Evolutionary conservation across 2,888 invertebrate species (phyloP).

Genomic region (Fragum fragum): DNA sequence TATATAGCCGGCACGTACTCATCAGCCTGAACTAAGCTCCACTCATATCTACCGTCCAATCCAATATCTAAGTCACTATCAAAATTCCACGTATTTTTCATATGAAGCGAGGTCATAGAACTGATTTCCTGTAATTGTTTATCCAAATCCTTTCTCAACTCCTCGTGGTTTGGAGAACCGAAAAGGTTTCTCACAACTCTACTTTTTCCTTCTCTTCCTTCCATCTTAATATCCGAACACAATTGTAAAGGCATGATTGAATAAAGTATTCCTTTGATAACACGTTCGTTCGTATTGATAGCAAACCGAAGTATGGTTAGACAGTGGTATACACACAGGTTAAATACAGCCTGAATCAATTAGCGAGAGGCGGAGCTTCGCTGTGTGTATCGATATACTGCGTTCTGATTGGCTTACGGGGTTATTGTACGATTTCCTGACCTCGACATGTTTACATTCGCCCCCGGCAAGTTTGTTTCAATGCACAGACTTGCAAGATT

Average conservation of each 20-base stretch:
- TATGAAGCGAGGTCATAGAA: background rate
- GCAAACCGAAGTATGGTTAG: background rate
- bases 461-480: background rate
- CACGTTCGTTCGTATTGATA: background rate
- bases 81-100: conserved; percentile 59
- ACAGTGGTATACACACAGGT: background rate
- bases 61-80: conserved; percentile 51
- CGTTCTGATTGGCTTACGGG: conserved; percentile 13
- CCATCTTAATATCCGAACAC: conserved; percentile 51
- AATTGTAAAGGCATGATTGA: conserved; percentile 51
- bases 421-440: conserved; percentile 25
- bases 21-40: conserved; percentile 26
- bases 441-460: conserved; percentile 17
- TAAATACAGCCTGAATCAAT: conserved; percentile 3
- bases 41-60: conserved; percentile 55
- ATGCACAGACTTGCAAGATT: conserved; percentile 24
- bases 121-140: conserved; percentile 45
- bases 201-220: conserved; percentile 27
- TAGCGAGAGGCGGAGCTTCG: conserved; percentile 7
- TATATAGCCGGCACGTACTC: conserved; percentile 57
- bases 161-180: conserved; percentile 60
- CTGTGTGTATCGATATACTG: background rate
- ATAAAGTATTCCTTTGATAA: background rate
- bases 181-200: conserved; percentile 55
- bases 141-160: conserved; percentile 53